Base-by-base conservation (phyloP, 2,113 vertebrate genomes). In the Polypterus senegalus region DNA sequence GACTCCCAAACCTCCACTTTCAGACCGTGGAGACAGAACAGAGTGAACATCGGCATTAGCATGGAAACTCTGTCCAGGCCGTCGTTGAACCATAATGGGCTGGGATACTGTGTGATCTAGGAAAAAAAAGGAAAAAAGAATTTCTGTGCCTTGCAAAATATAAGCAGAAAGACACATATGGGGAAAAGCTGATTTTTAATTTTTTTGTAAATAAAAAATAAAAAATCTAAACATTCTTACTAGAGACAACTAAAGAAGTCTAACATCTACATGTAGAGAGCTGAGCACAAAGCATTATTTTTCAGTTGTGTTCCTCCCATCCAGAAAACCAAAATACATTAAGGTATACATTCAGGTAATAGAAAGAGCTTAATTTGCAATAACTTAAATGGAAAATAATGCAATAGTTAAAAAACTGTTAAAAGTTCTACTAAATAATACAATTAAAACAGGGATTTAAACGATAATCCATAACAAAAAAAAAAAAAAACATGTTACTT, bases 21-120 rank as follows among this genome's bases (percentile, higher is more conserved):
- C 95, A 67, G 94, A 98, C 76, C 95, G 90, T 65, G 95, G 95
- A 70, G 95, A 98, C 75, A 98, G 85, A 63, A 98, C 91, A 62
- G 95, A 92, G 81, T 88, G 92, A 77, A 92, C 89, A 77, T 98
- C 95, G 74, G 89, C 93, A 75, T 94, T 97, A 73, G 91, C 94
- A 77, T 94, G 92, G 88, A 97, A 98, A 87, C 92, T 87, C 84
- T 95, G 94, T 77, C 93, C 94, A 76, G 93, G 91, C 76, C 95
- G 89, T 79, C 93, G 91, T 85, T 97, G 94, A 76, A 98, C 94
- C 94, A 97, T 98, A 83, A 98, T 98, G 75, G 95, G 95, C 68
- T 98, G 95, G 73, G 95, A 98, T 82, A 98, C 88, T 78, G 95
- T 92, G 87, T 98, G 95, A 86, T 97, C 93, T 97, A 79, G 72